Conservation (phyloP, 2,113 vertebrate genomes). For the Eudyptes chrysolophus region DNA sequence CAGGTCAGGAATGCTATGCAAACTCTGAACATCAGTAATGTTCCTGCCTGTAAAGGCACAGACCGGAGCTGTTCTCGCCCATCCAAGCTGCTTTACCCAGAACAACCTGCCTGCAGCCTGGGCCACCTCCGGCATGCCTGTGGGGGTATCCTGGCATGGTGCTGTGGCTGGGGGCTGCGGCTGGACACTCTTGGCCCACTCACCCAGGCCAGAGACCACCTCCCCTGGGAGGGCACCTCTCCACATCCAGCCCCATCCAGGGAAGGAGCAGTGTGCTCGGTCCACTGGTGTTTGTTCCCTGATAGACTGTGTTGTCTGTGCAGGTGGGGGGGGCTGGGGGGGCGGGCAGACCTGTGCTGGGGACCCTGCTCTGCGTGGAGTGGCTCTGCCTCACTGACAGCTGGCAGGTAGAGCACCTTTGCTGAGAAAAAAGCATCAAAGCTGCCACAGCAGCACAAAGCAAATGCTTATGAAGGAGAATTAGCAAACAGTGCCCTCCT, state of each 20-base stretch:
- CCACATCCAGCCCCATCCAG: rapidly evolving
- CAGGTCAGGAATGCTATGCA: background rate
- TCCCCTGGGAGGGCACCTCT: background rate
- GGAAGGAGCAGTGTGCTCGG: background rate
- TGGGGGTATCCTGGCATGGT: rapidly evolving
- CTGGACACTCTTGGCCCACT: background rate
- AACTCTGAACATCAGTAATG: background rate
- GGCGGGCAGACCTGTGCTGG: background rate
- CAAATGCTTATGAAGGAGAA: background rate
- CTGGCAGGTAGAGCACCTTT: rapidly evolving
- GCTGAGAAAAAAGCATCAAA: rapidly evolving
- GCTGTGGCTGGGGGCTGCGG: rapidly evolving
- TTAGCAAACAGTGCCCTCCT: background rate
- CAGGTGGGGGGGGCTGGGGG: background rate
- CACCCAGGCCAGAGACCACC: background rate
- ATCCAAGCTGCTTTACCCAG: background rate
- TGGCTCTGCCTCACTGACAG: rapidly evolving
- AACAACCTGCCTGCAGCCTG: background rate
- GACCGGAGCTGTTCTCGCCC: background rate
- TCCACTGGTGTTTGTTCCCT: background rate
- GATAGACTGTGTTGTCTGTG: rapidly evolving
- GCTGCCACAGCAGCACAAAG: rapidly evolving
- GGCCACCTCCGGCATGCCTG: rapidly evolving
- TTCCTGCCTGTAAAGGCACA: background rate
- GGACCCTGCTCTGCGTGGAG: rapidly evolving